A percentile compares a stretch with the other conserved stretches of the same genome.
These are phyloP conservation scores for Drosophila mayaguana DNA, from an alignment of 2,888 invertebrate genomes.

Conservation along the genomic window DNA sequence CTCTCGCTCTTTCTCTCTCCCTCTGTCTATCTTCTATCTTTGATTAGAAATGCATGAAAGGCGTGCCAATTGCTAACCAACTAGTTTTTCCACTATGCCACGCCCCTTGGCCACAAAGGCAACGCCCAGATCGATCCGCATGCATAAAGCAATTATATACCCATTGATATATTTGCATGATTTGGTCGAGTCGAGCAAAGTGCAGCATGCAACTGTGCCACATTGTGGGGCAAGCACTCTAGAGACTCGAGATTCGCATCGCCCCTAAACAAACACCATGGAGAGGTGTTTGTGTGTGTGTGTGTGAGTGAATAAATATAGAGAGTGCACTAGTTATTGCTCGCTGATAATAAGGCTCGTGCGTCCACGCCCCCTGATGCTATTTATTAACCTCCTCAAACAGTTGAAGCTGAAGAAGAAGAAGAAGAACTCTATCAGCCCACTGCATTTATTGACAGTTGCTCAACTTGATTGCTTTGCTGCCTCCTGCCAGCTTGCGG, in stretches of 20 bases:
- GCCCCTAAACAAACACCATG: not conserved
- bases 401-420: not conserved
- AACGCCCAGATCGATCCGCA: conserved; percentile 39
- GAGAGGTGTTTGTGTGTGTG: not conserved
- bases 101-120: conserved; percentile 16
- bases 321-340: conserved; percentile 3
- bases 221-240: conserved; percentile 21
- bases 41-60: conserved; percentile 2
- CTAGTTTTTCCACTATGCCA: conserved; percentile 18
- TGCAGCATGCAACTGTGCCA: conserved; percentile 14
- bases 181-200: conserved; percentile 38
- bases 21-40: not conserved
- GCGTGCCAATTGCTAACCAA: conserved; percentile 42
- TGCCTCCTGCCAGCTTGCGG: not conserved
- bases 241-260: not conserved
- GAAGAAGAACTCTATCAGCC: conserved; percentile 13
- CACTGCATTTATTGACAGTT: conserved; percentile 20
- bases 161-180: conserved; percentile 17
- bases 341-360: conserved; percentile 20
- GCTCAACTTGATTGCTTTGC: not conserved
- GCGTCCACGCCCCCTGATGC: conserved; percentile 15
- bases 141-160: conserved; percentile 47
- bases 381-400: not conserved
- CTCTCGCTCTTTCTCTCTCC: not conserved
- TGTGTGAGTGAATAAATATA: not conserved